Evolutionary conservation across 2,797 vertebrate species (phyloP).

Genomic region (Nasua narica): DNA sequence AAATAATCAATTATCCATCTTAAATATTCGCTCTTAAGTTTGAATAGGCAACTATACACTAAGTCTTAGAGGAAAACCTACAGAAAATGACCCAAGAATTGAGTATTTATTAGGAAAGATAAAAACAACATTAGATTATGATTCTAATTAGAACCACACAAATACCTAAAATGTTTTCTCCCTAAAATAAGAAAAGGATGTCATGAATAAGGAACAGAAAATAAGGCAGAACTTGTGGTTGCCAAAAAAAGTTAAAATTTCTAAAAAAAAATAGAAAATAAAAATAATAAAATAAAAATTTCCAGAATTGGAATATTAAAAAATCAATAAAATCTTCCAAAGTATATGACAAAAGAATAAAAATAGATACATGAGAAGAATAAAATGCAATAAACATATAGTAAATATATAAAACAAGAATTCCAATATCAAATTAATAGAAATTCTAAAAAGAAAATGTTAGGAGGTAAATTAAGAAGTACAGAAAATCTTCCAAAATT

Average conservation of each 20-base stretch:
- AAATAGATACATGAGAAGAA: not conserved
- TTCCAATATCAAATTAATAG: not conserved
- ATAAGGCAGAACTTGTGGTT: not conserved
- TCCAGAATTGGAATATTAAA: not conserved
- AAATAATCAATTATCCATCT: not conserved
- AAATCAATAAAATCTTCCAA: not conserved
- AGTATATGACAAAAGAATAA: not conserved
- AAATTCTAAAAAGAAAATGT: not conserved
- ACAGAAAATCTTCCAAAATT: not conserved
- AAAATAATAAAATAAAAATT: not conserved
- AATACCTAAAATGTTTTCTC: not conserved
- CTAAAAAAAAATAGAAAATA: not conserved
- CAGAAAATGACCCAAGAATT: not conserved
- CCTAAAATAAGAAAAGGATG: not conserved
- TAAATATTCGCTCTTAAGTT: not conserved
- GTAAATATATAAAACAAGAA: not conserved
- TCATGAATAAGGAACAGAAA: not conserved
- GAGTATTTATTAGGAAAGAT: not conserved
- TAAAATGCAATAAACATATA: not conserved
- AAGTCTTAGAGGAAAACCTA: not conserved
- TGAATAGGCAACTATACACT: not conserved
- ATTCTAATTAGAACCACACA: not conserved
- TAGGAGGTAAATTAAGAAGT: not conserved
- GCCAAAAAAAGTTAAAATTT: not conserved
- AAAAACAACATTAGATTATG: not conserved